Base-by-base conservation (phyloP, 2,888 invertebrate genomes). In the Macrophya alboannulata region DNA sequence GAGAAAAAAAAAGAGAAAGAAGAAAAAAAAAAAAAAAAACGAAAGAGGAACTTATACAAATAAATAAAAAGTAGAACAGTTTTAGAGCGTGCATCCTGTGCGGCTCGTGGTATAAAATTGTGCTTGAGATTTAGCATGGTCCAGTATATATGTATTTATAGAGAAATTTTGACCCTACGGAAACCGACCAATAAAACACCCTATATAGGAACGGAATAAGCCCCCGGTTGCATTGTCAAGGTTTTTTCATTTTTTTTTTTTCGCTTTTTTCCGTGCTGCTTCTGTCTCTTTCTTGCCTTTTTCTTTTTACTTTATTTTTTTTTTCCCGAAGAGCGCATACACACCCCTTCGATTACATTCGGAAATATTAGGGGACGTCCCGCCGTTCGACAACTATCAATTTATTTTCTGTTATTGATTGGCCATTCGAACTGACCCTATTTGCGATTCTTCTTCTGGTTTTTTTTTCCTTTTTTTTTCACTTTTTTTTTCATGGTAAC, bases 331-430 rank as follows among this genome's bases (percentile, higher is more conserved):
- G 86, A 86, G 89, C 88, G 88, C 88, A n/a, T n/a, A 88, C 88
- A 88, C 93, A 93, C 93, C 93, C 93, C 92, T 91, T 92, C 93
- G 93, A 93, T 93, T 94, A 93, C 92, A 92, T 92, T 93, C 93
- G 93, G 93, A 93, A 93, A 93, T 93, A 93, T 93, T 93, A 93
- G 93, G 93, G 93, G 93, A 93, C 93, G 93, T 91, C 93, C 93
- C 92, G 92, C 88, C 90, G 92, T 89, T 92, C 92, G 92, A 90
- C 92, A 91, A 92, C 93, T 93, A 93, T 93, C 93, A 93, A 93
- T 93, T 93, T 93, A 92, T 92, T 93, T 91, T 91, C 90, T 90
- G 87, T 88, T 88, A 90, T 85, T 89, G 87, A 90, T 88, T 85
- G 85, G 85, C 84, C 59, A 79, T 81, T 71, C 71, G 31, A n/a